Evolutionary conservation across 1,140 invertebrate species (phyloP).

Genomic region (Acarapis woodi): DNA sequence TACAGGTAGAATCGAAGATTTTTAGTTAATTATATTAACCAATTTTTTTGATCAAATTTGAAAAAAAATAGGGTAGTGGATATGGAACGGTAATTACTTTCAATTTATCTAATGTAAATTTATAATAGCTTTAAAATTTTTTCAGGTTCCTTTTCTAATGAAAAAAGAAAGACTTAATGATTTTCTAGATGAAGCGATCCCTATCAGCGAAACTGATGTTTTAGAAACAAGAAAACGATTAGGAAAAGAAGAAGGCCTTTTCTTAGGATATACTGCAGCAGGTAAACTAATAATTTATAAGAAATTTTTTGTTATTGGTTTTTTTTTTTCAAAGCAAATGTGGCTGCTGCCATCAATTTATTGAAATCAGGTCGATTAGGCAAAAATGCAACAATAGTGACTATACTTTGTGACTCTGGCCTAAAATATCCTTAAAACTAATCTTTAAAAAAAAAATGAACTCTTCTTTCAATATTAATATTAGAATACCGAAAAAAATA

Average conservation of each 20-base stretch:
- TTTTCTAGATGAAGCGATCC: constrained; percentile 7
- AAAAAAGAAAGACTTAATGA: no score
- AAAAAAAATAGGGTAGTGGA: no score
- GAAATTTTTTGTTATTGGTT: no score
- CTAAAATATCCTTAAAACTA: constrained; percentile 8
- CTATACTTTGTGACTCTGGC: constrained; percentile 7
- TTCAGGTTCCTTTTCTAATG: no score
- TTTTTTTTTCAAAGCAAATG: no score
- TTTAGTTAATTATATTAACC: no score
- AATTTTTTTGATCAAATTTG: no score
- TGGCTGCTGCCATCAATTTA: constrained; percentile 7
- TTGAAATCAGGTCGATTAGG: constrained; percentile 5
- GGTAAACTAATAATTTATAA: no score
- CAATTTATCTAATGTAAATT: background rate
- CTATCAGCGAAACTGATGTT: constrained; percentile 6
- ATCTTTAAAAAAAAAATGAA: background rate
- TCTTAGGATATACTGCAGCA: constrained; percentile 4
- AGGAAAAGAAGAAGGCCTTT: constrained; percentile 7
- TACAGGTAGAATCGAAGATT: constrained; percentile 5
- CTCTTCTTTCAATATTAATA: background rate
- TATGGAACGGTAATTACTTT: constrained; percentile 6
- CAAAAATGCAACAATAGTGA: constrained; percentile 7
- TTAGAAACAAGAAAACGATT: constrained; percentile 7
- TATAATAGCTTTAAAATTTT: no score
- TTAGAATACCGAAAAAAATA: no score